Conservation (phyloP, 92 coral and sea anemone species). For the Siderastrea siderea region DNA sequence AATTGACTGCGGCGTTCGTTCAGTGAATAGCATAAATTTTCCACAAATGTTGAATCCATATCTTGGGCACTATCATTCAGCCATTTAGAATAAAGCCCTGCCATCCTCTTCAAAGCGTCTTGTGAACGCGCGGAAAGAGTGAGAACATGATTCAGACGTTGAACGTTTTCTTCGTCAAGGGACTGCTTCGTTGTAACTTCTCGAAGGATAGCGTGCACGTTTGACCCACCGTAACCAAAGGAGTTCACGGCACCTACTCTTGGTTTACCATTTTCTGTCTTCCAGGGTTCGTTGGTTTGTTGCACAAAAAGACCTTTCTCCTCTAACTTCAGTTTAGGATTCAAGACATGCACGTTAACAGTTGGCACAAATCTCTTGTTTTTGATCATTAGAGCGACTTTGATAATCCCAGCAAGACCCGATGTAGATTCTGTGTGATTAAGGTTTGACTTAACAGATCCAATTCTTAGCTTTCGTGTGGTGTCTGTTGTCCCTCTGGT, state of each 20-base stretch:
- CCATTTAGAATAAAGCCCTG: slow-evolving; percentile 67
- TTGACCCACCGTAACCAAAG: slow-evolving; percentile 93
- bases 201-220: slow-evolving; percentile 79
- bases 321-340: slow-evolving; percentile 74
- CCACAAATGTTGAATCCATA: slow-evolving; percentile 45
- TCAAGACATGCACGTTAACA: slow-evolving; percentile 56
- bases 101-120: slow-evolving; percentile 68
- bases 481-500: slow-evolving; percentile 18
- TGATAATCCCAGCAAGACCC: slow-evolving; percentile 87
- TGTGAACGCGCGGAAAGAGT: slow-evolving; percentile 79
- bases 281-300: slow-evolving; percentile 73
- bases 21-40: slow-evolving; percentile 83
- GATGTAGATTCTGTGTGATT: slow-evolving; percentile 92
- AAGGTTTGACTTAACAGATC: slow-evolving; percentile 89
- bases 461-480: slow-evolving; percentile 64
- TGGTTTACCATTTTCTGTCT: slow-evolving; percentile 54
- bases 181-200: slow-evolving; percentile 42
- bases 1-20: slow-evolving; percentile 83
- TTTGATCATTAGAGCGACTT: slow-evolving; percentile 88
- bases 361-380: slow-evolving; percentile 77
- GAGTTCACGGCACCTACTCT: slow-evolving; percentile 85
- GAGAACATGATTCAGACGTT: slow-evolving; percentile 36
- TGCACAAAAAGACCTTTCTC: slow-evolving; percentile 84
- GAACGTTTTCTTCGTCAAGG: neutral
- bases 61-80: slow-evolving; percentile 55